phyloP scores from a whole-genome alignment of 2,888 invertebrate species.

The Trisateles emortualis region DNA sequence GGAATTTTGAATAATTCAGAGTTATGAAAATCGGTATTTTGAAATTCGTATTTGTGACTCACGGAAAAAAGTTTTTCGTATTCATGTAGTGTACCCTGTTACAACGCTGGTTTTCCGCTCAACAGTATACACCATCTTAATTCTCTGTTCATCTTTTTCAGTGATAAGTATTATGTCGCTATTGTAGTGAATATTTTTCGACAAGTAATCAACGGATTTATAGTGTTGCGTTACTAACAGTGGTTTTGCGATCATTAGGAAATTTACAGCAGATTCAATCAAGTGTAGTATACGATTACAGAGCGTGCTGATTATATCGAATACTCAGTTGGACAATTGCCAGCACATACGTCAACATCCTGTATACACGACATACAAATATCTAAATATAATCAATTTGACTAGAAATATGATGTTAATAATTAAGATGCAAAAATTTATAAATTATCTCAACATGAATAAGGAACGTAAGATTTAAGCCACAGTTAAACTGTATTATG shows the following conservation, averaged over 20 bases:
- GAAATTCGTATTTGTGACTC: no score
- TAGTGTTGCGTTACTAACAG: neutral
- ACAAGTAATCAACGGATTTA: no score
- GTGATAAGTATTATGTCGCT: no score
- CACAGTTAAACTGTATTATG: conserved; percentile 14
- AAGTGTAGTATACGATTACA: neutral
- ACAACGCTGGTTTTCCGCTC: no score
- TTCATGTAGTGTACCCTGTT: no score
- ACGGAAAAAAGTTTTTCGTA: no score
- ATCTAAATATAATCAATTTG: conserved; percentile 12
- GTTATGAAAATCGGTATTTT: no score
- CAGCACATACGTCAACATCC: neutral
- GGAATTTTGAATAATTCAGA: no score
- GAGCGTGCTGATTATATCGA: neutral
- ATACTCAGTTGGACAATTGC: neutral
- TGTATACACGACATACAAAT: neutral
- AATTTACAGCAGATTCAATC: neutral
- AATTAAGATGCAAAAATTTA: conserved; percentile 17
- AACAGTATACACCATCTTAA: no score
- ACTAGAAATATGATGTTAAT: conserved; percentile 31
- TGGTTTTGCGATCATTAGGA: neutral
- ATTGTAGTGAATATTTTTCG: no score
- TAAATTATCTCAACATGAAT: conserved; percentile 9
- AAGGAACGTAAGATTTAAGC: conserved; percentile 10
- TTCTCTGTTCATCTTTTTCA: no score